Base-by-base conservation (phyloP, 2,888 invertebrate genomes). In the Coleophora deauratella region DNA sequence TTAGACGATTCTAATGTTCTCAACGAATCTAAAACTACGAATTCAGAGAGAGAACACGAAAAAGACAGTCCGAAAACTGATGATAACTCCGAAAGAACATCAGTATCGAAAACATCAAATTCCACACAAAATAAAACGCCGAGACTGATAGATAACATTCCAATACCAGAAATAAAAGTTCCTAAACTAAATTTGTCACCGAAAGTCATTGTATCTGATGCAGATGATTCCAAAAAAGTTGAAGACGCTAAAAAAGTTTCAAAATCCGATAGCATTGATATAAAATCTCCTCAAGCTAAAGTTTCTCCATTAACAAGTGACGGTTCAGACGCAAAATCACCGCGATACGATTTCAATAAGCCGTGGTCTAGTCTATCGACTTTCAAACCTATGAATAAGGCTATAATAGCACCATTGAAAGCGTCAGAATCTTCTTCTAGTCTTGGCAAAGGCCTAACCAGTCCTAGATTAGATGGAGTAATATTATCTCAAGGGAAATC, bases 401-500 rank as follows among this genome's bases (percentile, higher is more conserved):
- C 67, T 8, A 49, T 62, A 0, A 54, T 66, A 41, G 51, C 71
- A 2, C 66, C 76, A 7, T 56, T 74, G 8, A 78, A 78, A 43
- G 59, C 65, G 1, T 73, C 79, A 0, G 84, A 85, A 33, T 80
- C 84, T 0, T 65, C 67, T 3, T 55, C 66, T 2, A 75, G 71
- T 46, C 49, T 80, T 41, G 65, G 64, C 0, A 81, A 77, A 62
- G 55, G 63, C 15, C 43, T 79, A 9, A 46, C 72, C 0, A 84
- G 81, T 57, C 82, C 84, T 6, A 63, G 81, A 48, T 44, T 85
- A 42, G 84, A 84, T 28, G 81, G 84, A 1, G 81, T 85, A 0
- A 84, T 80, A 34, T 36, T 85, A 43, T 82, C 84, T 1, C 84
- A 84, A 69, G 84, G 81, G 0, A 85, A 84, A 59, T 75, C 76